phyloP scores from a whole-genome alignment of 2,113 vertebrate genomes.

The Gymnobelideus leadbeateri region DNA sequence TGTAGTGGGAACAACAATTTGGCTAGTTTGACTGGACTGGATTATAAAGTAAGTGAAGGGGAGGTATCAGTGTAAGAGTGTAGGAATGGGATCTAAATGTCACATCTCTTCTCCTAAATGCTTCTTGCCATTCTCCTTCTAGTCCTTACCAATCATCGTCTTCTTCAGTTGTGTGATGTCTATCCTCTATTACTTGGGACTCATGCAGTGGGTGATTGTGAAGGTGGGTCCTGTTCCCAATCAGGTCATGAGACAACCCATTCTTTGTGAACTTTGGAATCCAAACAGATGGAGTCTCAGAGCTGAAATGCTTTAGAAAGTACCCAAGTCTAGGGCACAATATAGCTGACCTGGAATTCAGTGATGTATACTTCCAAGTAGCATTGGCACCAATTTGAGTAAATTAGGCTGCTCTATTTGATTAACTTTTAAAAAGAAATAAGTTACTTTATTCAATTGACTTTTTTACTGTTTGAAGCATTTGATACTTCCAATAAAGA shows the following conservation, averaged over 20 bases:
- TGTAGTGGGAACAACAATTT: too few relatives aligned
- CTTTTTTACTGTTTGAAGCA: background rate
- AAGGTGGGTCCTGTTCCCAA: conserved; percentile 86
- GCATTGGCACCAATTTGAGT: background rate
- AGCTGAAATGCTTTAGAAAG: conserved; percentile 2
- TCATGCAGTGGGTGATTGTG: conserved; percentile 94
- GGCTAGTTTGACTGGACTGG: too few relatives aligned
- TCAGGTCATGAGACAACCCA: background rate
- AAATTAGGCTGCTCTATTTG: background rate
- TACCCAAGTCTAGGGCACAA: background rate
- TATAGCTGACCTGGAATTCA: background rate
- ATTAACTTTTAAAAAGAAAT: background rate
- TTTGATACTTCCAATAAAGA: background rate
- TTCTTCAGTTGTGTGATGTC: conserved; percentile 98
- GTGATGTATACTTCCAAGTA: background rate
- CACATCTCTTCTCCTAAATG: conserved; percentile 5
- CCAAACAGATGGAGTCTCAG: background rate
- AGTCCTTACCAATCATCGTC: conserved; percentile 93
- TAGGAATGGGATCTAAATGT: background rate
- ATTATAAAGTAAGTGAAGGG: too few relatives aligned
- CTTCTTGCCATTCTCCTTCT: conserved; percentile 50
- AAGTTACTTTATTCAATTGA: conserved; percentile 17
- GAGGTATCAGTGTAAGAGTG: background rate
- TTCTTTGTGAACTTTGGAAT: conserved; percentile 21
- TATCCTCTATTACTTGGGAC: conserved; percentile 92